Evolutionary conservation across 2,113 vertebrate genomes (phyloP), one percentile per base, ranked within the genome.

Genomic region (Ardeotis arabs): DNA sequence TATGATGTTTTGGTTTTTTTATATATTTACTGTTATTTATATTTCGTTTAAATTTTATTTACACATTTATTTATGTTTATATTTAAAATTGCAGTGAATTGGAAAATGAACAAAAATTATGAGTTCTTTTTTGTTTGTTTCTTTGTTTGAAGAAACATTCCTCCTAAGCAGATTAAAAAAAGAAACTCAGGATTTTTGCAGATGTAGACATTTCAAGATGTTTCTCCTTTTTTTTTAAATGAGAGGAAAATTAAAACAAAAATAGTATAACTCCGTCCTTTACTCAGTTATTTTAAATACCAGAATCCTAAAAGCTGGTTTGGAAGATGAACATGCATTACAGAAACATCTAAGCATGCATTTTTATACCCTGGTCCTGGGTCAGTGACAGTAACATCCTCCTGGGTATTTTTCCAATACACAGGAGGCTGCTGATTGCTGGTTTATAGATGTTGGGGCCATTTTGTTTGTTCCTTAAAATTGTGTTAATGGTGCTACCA

Each of bases 261-360:
- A 95, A 91, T 95, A 96, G 95, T 33, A 64, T 5, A 87, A 87
- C 66, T 95, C 59, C 67, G 69, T 95, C 75, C 78, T 93, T 87
- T 59, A 33, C 50, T 82, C 85, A 90, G 47, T 69, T 29, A 12
- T 76, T 96, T 96, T 95, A 88, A 96, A 81, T 56, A 92, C 56
- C 88, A 85, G 85, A 77, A 63, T 66, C 75, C 85, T 90, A 87
- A 91, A 93, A 59, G 63, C 87, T 93, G 93, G 90, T 96, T 95
- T 96, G 95, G 96, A 96, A 93, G 87, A 74, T 82, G 88, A 68
- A 92, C 85, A 56, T 31, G 49, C n/a, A 5, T 92, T 66, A 93
- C 93, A 90, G 86, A 96, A 96, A 96, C 90, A 96, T 63, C 90
- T 81, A 56, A 81, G 92, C 83, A 60, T 53, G 37, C 66, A 8